Base-by-base conservation (phyloP, 2,797 vertebrate genomes). In the Poecilia picta region DNA sequence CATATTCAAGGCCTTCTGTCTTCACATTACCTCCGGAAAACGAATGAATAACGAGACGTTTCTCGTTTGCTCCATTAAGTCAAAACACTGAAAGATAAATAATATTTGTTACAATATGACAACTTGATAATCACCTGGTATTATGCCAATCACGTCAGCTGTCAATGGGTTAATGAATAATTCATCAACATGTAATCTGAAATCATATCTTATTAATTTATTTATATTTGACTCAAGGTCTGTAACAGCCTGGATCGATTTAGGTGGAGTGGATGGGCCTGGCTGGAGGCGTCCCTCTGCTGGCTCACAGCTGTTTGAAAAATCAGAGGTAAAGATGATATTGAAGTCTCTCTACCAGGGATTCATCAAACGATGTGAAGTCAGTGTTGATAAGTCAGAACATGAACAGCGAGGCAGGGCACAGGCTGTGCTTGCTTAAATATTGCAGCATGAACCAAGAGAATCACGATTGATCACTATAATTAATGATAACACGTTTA, bases 171-270 rank as follows among this genome's bases (percentile, higher is more conserved):
- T 81, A 83, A 78, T 87, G 0, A 85, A 89, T 88, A 18, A 79
- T 87, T 71, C 59, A 80, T 78, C 46, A 72, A 80, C 51, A 79
- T 88, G 57, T 78, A 83, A 83, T 89, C 83, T 88, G 55, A 55
- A 89, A 81, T 82, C 77, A 73, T 77, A 64, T n/a, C 70, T 82
- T 78, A 91, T 82, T 78, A 91, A 89, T 91, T 90, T 76, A 89
- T 92, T 87, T 74, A 87, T 86, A 82, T 91, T 91, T 91, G 78
- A 90, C 84, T 91, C 79, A 90, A 92, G 87, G 81, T 88, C 83
- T 88, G 74, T 84, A 83, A 85, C 75, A 75, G 80, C 83, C 73
- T 79, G 68, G 85, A 92, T 93, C 82, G 87, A 92, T 91, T 92
- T 83, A 90, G 88, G 74, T 77, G 55, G 78, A 85, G 81, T 87